Evolutionary conservation across 2,113 vertebrate genomes (phyloP).

Genomic region (Cryptomyrus ogoouensis): DNA sequence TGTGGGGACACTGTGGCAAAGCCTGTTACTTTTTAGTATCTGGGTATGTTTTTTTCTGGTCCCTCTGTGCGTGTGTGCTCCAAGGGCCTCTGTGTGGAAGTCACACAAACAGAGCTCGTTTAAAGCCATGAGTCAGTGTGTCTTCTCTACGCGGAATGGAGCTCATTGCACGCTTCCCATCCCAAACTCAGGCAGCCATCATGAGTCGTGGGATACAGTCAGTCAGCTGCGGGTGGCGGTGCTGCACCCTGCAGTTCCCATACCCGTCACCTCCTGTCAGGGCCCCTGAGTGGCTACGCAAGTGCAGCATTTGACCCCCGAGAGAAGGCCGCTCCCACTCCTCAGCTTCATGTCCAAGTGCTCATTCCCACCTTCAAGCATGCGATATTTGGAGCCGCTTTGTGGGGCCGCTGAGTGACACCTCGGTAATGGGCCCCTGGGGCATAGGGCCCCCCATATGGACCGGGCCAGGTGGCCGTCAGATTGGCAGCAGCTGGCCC

Average conservation of each 20-base stretch:
- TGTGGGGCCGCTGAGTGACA: not conserved
- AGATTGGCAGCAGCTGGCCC: constrained; percentile 14
- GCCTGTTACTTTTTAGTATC: not conserved
- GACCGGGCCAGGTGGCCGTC: constrained; percentile 6
- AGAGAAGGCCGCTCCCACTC: not conserved
- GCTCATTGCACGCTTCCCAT: not conserved
- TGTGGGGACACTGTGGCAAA: not conserved
- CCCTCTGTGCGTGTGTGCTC: not conserved
- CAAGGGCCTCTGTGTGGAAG: not conserved
- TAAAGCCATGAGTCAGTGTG: constrained; percentile 4
- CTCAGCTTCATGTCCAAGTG: not conserved
- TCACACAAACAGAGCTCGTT: not conserved
- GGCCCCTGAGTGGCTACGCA: not conserved
- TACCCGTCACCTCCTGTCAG: not conserved
- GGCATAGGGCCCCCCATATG: not conserved
- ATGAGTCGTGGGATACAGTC: not conserved
- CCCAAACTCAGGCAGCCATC: not conserved
- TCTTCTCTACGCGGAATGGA: not conserved
- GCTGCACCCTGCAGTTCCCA: not conserved
- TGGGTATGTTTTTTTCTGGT: not conserved
- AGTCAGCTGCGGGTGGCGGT: not conserved
- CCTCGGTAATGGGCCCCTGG: not conserved
- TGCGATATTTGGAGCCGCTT: not conserved
- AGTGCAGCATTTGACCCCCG: not conserved
- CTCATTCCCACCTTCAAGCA: not conserved